Evolutionary conservation across 2,797 vertebrate species (phyloP), one percentile per base, ranked within the genome.

Genomic region (Pristis pectinata): DNA sequence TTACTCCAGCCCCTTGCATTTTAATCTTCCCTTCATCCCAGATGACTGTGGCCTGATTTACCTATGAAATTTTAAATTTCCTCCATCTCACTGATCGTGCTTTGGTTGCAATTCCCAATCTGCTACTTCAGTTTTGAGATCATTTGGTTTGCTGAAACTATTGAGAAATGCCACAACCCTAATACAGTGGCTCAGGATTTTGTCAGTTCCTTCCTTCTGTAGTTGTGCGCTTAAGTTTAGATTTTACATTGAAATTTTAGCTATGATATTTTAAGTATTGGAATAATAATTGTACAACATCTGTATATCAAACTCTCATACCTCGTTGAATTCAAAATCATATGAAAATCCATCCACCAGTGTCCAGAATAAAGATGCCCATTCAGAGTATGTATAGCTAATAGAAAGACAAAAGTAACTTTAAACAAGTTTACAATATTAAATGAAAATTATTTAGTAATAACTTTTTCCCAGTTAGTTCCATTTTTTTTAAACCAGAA

Each of bases 291-390:
- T 13, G 74, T 44, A 53, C 27, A 49, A 30, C 37, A 49, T n/a
- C 41, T 3, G 70, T 13, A 24, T 67, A 44, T 49, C 24, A 93
- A 72, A 70, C 37, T 44, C 22, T 76, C 92, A 76, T 94, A 94
- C 92, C 92, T 94, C 92, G 76, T 53, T 8, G 30, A 76, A 10
- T n/a, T 53, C 41, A 94, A 76, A 56, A 53, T 94, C 70, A n/a
- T 92, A 24, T 34, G 44, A 27, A 53, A 56, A 41, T 49, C 24
- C 49, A 17, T 74, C 30, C 34, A 27, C 3, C 30, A 94, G 13
- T 17, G 1, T 53, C 2, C 15, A 0, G 27, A 76, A 19, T n/a
- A 94, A n/a, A 74, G 2, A 0, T 56, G 13, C 3, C 24, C 64
- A 49, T 7, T n/a, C 11, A 94, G 19, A 1, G 3, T 94, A 1